Evolutionary conservation across 1,140 invertebrate genomes (phyloP).

Genomic region (Cotesia typhae): DNA sequence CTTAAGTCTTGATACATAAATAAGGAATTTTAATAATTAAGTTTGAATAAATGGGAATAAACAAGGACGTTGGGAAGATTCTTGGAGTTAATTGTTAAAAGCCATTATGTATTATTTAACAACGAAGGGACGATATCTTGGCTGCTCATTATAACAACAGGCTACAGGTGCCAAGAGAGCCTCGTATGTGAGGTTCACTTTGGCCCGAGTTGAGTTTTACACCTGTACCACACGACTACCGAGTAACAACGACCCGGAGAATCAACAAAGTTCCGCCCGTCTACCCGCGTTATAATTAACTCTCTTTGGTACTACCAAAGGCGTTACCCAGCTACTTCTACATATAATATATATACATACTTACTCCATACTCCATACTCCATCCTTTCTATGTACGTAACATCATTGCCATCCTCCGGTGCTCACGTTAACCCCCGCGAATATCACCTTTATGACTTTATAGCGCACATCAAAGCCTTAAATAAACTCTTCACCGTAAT

Average conservation of each 20-base stretch:
- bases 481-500: too few relatives aligned
- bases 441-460: too few relatives aligned
- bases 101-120: constrained; percentile 54
- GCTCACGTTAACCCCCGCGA: too few relatives aligned
- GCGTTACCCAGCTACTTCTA: not conserved
- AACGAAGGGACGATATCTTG: constrained; percentile 41
- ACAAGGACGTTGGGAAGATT: constrained; percentile 17
- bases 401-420: too few relatives aligned
- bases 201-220: constrained; percentile 36
- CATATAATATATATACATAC: too few relatives aligned
- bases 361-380: too few relatives aligned
- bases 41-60: constrained; percentile 14
- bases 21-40: constrained; percentile 4
- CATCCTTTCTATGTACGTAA: too few relatives aligned
- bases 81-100: constrained; percentile 50
- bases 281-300: constrained; percentile 28
- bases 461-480: too few relatives aligned
- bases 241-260: constrained; percentile 11
- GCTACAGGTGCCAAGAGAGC: constrained; percentile 48
- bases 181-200: constrained; percentile 48
- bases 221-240: constrained; percentile 41
- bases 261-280: constrained; percentile 26
- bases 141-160: constrained; percentile 48
- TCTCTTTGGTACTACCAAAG: constrained; percentile 24
- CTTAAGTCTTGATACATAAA: not conserved